A percentile compares a stretch with the other conserved stretches of the same genome.
These are phyloP conservation scores for Aporrectodea caliginosa DNA, from an alignment of 1,140 invertebrate species.

Conservation along the genomic window DNA sequence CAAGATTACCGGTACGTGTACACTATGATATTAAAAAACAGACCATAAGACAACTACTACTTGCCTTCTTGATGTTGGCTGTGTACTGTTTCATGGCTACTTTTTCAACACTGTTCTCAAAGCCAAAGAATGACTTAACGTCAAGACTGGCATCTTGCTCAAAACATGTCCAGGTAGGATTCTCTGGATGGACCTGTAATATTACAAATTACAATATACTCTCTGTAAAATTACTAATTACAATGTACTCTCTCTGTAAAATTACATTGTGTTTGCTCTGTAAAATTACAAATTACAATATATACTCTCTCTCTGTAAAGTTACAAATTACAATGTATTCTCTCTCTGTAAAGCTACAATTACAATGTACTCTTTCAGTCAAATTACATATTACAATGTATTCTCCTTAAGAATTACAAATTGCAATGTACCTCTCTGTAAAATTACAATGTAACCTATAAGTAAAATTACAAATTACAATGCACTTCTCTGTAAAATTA, in stretches of 20 bases:
- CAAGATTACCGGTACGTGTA: no score
- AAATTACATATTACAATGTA: no score
- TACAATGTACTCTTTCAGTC: background rate
- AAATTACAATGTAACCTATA: no score
- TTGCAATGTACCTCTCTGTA: no score
- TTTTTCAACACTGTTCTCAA: conserved; percentile 92
- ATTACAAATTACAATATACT: conserved; percentile 26
- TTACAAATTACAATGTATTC: background rate
- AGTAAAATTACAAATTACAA: no score
- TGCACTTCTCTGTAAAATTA: no score
- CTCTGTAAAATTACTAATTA: background rate
- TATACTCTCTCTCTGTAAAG: background rate
- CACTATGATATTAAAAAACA: no score
- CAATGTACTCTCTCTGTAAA: background rate
- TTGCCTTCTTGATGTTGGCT: conserved; percentile 80
- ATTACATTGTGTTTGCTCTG: background rate
- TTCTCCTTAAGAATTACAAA: no score
- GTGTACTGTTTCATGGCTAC: conserved; percentile 96
- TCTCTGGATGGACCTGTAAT: conserved; percentile 85
- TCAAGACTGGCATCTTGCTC: conserved; percentile 89
- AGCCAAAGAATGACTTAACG: conserved; percentile 94
- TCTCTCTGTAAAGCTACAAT: background rate
- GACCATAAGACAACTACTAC: conserved; percentile 21
- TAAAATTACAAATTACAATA: background rate
- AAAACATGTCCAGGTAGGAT: conserved; percentile 93